Base-by-base conservation (phyloP, 2,888 invertebrate species). In the Trissoscelio sp. region DNA sequence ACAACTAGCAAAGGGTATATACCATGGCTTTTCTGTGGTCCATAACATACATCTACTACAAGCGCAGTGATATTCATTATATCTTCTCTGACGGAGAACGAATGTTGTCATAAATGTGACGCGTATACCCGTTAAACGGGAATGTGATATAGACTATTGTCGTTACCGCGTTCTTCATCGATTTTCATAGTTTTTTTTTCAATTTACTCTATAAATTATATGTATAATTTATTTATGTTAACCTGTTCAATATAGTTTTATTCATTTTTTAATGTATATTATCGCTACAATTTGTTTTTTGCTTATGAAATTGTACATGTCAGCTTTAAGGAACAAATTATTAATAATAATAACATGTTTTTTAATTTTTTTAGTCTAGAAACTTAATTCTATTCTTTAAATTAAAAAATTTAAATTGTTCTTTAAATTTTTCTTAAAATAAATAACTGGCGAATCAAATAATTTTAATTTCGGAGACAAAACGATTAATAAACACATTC, bases 401-500 rank as follows among this genome's bases (percentile, higher is more conserved):
- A n/a, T n/a, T n/a, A n/a, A n/a, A n/a, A n/a, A n/a, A n/a, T n/a
- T n/a, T n/a, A n/a, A n/a, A n/a, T n/a, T n/a, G n/a, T n/a, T n/a
- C n/a, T n/a, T n/a, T n/a, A n/a, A n/a, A n/a, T n/a, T n/a, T n/a
- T n/a, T n/a, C n/a, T n/a, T n/a, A n/a, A n/a, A 22, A 46, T 20
- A 6, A 67, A 16, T 20, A 22, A 11, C 42, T 58, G 18, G 28
- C n/a, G 46, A 44, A 62, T 62, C 28, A 20, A 12, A 20, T 18
- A 6, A 48, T 51, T 34, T 39, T 51, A 39, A 39, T 51, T 20
- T 42, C 31, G 31, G 14, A 24, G 53, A 64, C 62, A 64, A 62
- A 64, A 51, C 34, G 55, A 48, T 53, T 57, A 64, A 66, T 57
- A 66, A 73, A 64, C 55, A 44, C 14, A 37, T 24, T 11, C 48